Evolutionary conservation across 2,888 invertebrate species (phyloP).

Genomic region (Oithona nana): DNA sequence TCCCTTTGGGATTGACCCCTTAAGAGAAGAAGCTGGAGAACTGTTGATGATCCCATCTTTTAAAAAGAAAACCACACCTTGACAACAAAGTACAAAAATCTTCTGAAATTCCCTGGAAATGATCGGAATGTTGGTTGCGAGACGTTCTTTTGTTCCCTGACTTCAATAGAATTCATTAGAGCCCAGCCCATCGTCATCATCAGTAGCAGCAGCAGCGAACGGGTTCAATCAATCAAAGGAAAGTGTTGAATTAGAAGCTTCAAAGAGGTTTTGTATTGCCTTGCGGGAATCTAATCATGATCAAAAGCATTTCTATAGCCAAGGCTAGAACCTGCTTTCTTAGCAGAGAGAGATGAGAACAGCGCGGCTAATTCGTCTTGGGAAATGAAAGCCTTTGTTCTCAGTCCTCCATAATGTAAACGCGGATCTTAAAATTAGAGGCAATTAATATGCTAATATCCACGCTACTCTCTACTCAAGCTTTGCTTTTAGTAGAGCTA

Average conservation of each 20-base stretch:
- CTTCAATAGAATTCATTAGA: too few species aligned
- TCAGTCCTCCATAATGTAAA: background rate
- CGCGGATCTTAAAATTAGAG: slow-evolving; percentile 1
- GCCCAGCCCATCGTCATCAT: too few species aligned
- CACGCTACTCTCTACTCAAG: too few species aligned
- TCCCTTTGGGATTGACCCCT: background rate
- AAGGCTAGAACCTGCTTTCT: background rate
- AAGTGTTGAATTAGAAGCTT: background rate
- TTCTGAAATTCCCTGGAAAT: too few species aligned
- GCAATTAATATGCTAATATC: slow-evolving; percentile 10
- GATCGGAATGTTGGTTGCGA: too few species aligned
- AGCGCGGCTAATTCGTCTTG: background rate
- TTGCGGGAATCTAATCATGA: background rate
- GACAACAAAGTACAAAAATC: too few species aligned
- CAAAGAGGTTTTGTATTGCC: background rate
- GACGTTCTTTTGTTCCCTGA: too few species aligned
- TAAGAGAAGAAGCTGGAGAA: background rate
- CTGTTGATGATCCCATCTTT: background rate
- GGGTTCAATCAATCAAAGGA: background rate
- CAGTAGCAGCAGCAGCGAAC: too few species aligned
- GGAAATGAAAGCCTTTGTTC: background rate
- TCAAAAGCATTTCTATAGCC: too few species aligned
- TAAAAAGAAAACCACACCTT: background rate
- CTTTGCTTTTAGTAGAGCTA: too few species aligned
- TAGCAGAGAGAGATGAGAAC: background rate